phyloP scores from a whole-genome alignment of 2,113 vertebrate genomes.

The Paratilapia polleni region DNA sequence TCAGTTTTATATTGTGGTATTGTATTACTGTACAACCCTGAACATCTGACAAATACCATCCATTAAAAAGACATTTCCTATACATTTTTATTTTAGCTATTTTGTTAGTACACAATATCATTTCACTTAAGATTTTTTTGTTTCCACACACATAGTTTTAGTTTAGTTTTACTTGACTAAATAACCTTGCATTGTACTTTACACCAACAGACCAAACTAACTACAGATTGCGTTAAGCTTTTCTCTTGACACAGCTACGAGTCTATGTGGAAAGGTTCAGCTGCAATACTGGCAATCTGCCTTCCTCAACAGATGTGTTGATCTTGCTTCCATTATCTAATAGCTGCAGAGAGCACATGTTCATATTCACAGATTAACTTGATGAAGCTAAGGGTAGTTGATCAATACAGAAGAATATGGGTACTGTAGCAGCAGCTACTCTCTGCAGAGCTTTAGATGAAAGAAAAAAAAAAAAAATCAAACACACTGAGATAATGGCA shows the following conservation, averaged over 20 bases:
- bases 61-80: no score
- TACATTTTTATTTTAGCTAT: no score
- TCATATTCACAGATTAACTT: neutral
- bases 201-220: neutral
- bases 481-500: neutral
- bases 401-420: neutral
- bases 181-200: neutral
- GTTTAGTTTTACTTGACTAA: no score
- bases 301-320: no score
- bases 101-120: no score
- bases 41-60: no score
- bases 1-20: no score
- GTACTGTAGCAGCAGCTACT: neutral
- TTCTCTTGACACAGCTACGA: neutral
- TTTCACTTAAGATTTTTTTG: no score
- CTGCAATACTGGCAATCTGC: no score
- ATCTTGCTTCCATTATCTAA: neutral
- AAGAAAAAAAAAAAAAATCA: accelerated
- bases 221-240: neutral
- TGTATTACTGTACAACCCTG: no score
- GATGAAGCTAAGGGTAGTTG: neutral
- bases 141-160: neutral
- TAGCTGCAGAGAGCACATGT: neutral
- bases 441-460: neutral
- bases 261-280: neutral